Evolutionary conservation across 2,113 vertebrate genomes (phyloP).

Genomic region (Tachysurus vachellii): DNA sequence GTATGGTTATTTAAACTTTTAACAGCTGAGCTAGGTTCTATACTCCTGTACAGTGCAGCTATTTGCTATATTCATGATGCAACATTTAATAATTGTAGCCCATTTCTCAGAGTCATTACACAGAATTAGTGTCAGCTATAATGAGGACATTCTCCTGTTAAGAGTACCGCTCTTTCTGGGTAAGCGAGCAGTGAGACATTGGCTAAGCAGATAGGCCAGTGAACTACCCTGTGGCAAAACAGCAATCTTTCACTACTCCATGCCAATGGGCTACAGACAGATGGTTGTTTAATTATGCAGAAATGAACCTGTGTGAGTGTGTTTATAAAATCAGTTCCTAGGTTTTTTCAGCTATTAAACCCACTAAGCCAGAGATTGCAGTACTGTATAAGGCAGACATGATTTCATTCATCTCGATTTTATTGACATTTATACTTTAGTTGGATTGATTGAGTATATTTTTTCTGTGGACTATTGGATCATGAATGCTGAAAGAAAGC

Average conservation of each 20-base stretch:
- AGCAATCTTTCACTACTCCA: constrained; percentile 39
- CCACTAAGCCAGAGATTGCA: not conserved
- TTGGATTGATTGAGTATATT: not conserved
- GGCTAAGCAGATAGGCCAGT: constrained; percentile 33
- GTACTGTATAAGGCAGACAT: not conserved
- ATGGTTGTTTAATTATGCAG: constrained; percentile 56
- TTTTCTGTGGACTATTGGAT: not conserved
- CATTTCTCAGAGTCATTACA: constrained; percentile 18
- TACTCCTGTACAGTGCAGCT: not conserved
- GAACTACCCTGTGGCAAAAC: constrained; percentile 43
- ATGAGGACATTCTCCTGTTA: constrained; percentile 30
- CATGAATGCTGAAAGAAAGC: not conserved
- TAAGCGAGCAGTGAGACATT: constrained; percentile 25
- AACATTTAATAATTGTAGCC: not conserved
- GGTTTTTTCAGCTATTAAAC: constrained; percentile 21
- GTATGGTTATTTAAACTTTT: not conserved
- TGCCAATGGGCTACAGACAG: constrained; percentile 50
- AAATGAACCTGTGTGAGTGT: constrained; percentile 51
- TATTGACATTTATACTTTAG: not conserved
- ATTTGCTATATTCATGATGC: not conserved
- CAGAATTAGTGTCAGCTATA: constrained; percentile 30
- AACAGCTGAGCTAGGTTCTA: not conserved
- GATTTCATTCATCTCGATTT: not conserved
- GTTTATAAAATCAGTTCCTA: constrained; percentile 32
- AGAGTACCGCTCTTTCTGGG: constrained; percentile 24